Evolutionary conservation across 2,888 invertebrate species (phyloP), one percentile per base, ranked within the genome.

Genomic region (Coenonympha glycerion): DNA sequence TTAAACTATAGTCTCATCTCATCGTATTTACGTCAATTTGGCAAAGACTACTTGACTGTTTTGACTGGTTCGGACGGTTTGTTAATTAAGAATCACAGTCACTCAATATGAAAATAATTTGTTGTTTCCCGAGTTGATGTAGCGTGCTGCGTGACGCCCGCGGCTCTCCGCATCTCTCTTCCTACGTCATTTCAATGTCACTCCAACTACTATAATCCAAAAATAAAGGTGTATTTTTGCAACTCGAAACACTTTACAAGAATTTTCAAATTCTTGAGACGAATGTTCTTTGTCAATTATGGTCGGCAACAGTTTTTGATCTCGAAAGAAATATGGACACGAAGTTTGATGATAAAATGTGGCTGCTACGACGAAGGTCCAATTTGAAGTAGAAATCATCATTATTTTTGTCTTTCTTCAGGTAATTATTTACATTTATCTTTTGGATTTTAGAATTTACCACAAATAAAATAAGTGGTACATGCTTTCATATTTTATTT

Each of bases 131-230:
- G 55, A 62, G 64, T 66, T 68, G 74, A 73, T 69, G 69, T 61
- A 57, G 60, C 66, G 57, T 69, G 69, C 60, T 57, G 60, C 66
- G 57, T 74, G 75, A 73, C 69, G 64, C 59, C 47, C 18, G 62
- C 55, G 58, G 57, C 53, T 55, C 56, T 65, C 64, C 68, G 62
- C 66, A 68, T 61, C 52, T 61, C 53, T 55, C 58, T 58, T 64
- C 55, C 64, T 70, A 67, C 68, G 70, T 73, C 68, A 66, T 62
- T 68, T 68, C 71, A 70, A 69, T 71, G 71, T 74, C 71, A 73
- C 57, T 68, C 70, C 66, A 68, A 73, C 71, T 71, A 55, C 45
- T 55, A 46, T 46, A 46, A 44, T 52, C 53, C 53, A 42, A 58
- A 62, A 60, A 59, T 60, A 60, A 56, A 56, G 16, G 22, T 13